Percentiles rank a stretch among this genome's conserved stretches.
Conservation (phyloP, 2,888 invertebrate species). For the Drosophila bunnanda region DNA sequence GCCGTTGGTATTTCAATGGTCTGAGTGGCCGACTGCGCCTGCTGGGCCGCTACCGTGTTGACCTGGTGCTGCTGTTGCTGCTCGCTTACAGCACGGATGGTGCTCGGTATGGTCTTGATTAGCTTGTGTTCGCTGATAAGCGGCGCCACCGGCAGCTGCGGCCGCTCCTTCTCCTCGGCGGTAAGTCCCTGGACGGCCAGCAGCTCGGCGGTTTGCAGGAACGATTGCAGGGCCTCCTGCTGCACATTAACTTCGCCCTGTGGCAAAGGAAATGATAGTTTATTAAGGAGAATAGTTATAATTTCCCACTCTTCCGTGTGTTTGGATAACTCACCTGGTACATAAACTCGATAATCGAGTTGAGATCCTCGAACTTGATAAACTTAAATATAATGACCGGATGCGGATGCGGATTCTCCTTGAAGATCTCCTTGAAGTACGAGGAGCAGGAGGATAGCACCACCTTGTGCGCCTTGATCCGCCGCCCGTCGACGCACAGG, state of each 20-base stretch:
- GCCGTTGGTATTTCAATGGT: slow-evolving; percentile 83
- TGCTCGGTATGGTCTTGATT: slow-evolving; percentile 84
- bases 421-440: slow-evolving; percentile 90
- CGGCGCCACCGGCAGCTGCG: slow-evolving; percentile 78
- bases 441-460: slow-evolving; percentile 93
- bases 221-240: slow-evolving; percentile 91
- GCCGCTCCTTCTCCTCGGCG: slow-evolving; percentile 84
- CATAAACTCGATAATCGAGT: slow-evolving; percentile 92
- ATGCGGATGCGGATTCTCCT: slow-evolving; percentile 92
- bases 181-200: slow-evolving; percentile 91
- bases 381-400: slow-evolving; percentile 92
- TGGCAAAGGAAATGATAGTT: background rate
- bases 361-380: slow-evolving; percentile 91
- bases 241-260: slow-evolving; percentile 92
- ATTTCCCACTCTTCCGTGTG: too few relatives aligned
- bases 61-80: slow-evolving; percentile 66
- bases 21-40: slow-evolving; percentile 76
- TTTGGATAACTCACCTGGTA: slow-evolving; percentile 87
- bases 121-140: slow-evolving; percentile 82
- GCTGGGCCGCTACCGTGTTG: slow-evolving; percentile 57
- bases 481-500: slow-evolving; percentile 92
- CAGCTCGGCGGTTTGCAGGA: slow-evolving; percentile 91
- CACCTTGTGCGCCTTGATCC: slow-evolving; percentile 93
- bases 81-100: slow-evolving; percentile 82
- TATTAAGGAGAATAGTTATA: background rate